phyloP scores from a whole-genome alignment of 2,888 invertebrate genomes.

The Podabrus alpinus region DNA sequence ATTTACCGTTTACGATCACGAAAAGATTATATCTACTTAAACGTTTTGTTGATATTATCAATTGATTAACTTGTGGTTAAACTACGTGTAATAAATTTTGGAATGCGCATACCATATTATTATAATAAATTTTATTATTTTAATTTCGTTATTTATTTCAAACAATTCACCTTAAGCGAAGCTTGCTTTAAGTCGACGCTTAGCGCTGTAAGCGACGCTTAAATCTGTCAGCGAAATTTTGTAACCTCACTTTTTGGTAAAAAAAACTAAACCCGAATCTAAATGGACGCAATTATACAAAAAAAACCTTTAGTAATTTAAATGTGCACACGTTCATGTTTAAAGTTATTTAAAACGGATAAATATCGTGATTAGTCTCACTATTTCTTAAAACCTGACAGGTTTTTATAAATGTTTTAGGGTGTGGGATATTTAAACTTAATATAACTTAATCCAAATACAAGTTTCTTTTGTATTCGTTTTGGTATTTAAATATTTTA shows the following conservation, averaged over 20 bases:
- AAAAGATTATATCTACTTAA: conserved; percentile 12
- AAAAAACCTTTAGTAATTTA: not conserved
- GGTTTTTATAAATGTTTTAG: conserved; percentile 20
- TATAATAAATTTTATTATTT: not conserved
- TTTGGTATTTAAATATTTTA: not conserved
- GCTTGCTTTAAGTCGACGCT: not conserved
- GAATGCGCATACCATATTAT: not conserved
- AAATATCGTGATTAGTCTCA: conserved; percentile 20
- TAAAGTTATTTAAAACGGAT: conserved; percentile 10
- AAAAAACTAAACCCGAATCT: not conserved
- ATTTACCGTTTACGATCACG: conserved; percentile 16
- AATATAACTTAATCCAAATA: conserved; percentile 17
- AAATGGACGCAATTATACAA: not conserved
- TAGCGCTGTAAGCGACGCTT: not conserved
- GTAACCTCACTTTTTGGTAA: not conserved
- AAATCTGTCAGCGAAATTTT: not conserved
- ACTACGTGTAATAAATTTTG: not conserved
- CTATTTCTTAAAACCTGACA: conserved; percentile 25
- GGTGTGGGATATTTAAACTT: conserved; percentile 13
- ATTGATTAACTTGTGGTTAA: not conserved
- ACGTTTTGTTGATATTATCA: conserved; percentile 21
- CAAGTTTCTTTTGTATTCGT: conserved; percentile 1
- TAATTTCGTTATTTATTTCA: not conserved
- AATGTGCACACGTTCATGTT: conserved; percentile 12
- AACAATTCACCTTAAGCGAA: not conserved